A percentile compares a stretch with the other conserved stretches of the same genome.
Evolutionary conservation across 2,113 vertebrate genomes (phyloP).

Genomic region (Anolis carolinensis): DNA sequence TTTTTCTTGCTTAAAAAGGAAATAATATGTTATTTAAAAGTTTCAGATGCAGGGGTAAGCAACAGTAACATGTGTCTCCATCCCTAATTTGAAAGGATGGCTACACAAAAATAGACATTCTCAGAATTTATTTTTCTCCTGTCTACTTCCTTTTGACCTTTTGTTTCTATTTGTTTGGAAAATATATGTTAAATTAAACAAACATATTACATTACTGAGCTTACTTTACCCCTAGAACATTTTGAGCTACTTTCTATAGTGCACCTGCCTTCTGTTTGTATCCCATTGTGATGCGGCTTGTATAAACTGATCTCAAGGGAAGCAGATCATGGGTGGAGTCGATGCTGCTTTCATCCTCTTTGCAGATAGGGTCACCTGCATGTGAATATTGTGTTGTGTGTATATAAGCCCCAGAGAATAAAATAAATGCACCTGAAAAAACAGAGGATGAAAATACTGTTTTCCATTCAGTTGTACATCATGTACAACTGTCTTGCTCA

Average conservation of each 20-base stretch:
- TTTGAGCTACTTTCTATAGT: background rate
- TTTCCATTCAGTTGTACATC: background rate
- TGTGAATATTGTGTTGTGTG: background rate
- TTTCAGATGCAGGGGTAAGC: background rate
- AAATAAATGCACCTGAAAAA: too few relatives aligned
- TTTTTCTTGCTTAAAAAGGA: background rate
- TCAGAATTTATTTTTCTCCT: background rate
- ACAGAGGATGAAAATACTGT: background rate
- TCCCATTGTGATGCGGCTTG: background rate
- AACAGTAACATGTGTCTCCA: background rate
- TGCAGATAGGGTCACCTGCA: background rate
- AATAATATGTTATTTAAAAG: background rate
- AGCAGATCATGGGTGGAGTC: background rate
- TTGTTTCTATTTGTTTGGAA: background rate
- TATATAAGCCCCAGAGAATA: background rate
- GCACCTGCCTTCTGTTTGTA: background rate
- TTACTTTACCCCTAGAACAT: background rate
- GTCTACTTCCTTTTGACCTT: constrained; percentile 36
- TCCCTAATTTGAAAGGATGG: background rate
- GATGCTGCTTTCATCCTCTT: background rate
- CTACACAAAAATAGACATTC: background rate
- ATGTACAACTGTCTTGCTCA: background rate
- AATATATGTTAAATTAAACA: background rate
- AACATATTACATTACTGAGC: background rate
- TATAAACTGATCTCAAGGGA: background rate